Conservation (phyloP, 2,113 vertebrate species). For the Apteryx mantelli region DNA sequence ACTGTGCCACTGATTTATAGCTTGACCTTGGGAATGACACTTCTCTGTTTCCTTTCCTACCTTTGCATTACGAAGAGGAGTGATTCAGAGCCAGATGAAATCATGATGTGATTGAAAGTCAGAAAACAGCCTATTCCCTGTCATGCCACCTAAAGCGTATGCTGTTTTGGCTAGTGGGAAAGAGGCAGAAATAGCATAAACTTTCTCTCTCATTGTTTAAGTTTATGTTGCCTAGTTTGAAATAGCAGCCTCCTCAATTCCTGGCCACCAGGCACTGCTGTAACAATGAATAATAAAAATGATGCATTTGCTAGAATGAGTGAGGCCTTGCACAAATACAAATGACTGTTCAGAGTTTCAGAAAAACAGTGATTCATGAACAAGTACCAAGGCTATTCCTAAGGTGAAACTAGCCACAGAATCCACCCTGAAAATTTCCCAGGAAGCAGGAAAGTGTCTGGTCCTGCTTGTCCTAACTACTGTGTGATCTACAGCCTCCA, state of each 20-base stretch:
- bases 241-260: neutral
- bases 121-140: neutral
- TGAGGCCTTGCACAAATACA: neutral
- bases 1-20: slow-evolving; percentile 2
- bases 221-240: neutral
- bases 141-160: neutral
- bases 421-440: neutral
- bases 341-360: neutral
- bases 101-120: slow-evolving; percentile 26
- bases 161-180: neutral
- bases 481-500: neutral
- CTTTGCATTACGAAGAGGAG: neutral
- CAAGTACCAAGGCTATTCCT: neutral
- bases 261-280: neutral
- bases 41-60: slow-evolving; percentile 24
- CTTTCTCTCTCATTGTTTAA: neutral
- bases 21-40: slow-evolving; percentile 19
- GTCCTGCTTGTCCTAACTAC: neutral
- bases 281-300: slow-evolving; percentile 14
- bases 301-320: neutral
- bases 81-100: slow-evolving; percentile 34
- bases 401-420: neutral
- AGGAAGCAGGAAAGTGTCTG: neutral
- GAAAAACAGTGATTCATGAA: neutral
- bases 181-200: slow-evolving; percentile 19